Evolutionary conservation across 1,140 invertebrate species (phyloP), one percentile per base, ranked within the genome.

Genomic region (Cheumatopsyche charites): DNA sequence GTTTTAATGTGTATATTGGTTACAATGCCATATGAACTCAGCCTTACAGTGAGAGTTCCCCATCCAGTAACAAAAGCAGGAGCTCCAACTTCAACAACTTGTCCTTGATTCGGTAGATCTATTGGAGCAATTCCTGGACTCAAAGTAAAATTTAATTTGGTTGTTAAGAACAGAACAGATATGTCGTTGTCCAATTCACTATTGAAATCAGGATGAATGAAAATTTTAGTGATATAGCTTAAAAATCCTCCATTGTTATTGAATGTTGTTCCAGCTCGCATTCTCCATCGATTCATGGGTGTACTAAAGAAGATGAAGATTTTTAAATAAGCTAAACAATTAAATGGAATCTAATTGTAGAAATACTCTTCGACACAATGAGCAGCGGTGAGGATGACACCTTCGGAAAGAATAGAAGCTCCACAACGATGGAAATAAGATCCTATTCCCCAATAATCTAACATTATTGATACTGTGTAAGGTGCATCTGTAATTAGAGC

Each of bases 301-400:
- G n/a, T 36, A 17, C 1, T 19, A n/a, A 9, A 47, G 52, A n/a
- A 26, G 70, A 52, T n/a, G n/a, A 43, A 9, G n/a, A 43, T 43
- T n/a, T 43, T 52, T 15, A 11, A 63, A 9, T 11, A n/a, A n/a
- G n/a, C n/a, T 55, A 62, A 17, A 9, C 58, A 63, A 13, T 21
- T 15, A 13, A 58, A 21, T 9, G n/a, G 12, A 15, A 17, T n/a
- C n/a, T 0, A 72, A 41, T 74, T n/a, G n/a, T n/a, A n/a, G n/a
- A n/a, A 36, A 36, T 69, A 72, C 70, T 36, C 62, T 11, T 52
- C 49, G 15, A 67, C 66, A 67, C 88, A 90, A 76, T 90, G 88
- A 36, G 86, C 88, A 19, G 88, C 88, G 6, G 85, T 87, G 1
- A 90, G 62, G 42, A 88, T 79, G 42, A 80, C 81, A n/a, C 72